phyloP scores from a whole-genome alignment of 2,888 invertebrate genomes.

The Ceriagrion tenellum region DNA sequence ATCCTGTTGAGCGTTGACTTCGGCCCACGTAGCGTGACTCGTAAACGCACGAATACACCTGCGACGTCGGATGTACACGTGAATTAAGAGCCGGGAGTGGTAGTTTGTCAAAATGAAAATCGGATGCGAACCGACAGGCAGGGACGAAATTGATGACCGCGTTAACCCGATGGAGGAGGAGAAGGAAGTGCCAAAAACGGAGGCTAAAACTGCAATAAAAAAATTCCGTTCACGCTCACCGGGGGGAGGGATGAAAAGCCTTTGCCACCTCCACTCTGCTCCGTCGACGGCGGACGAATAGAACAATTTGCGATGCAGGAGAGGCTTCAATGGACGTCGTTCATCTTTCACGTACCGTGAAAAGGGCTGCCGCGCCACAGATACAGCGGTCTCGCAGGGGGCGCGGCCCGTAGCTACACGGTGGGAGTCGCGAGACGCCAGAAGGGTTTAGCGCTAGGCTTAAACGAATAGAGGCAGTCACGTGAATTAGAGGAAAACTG shows the following conservation, averaged over 20 bases:
- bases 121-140: slow-evolving; percentile 4
- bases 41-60: not conserved
- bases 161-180: not conserved
- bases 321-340: not conserved
- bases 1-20: not conserved
- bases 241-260: not conserved
- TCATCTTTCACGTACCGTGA: not conserved
- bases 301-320: not conserved
- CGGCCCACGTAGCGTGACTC: not conserved
- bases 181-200: not conserved
- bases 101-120: slow-evolving; percentile 14
- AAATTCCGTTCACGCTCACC: not conserved
- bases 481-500: too few species aligned
- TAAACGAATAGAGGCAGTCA: too few species aligned
- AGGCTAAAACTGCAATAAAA: not conserved
- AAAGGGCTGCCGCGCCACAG: not conserved
- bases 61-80: not conserved
- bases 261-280: not conserved
- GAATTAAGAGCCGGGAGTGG: not conserved
- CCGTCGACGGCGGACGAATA: not conserved
- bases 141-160: slow-evolving; percentile 10
- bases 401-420: too few species aligned
- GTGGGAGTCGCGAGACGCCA: not conserved
- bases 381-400: too few species aligned
- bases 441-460: not conserved